Percentiles rank a stretch among this genome's conserved stretches.
Conservation (phyloP, 1,140 invertebrate genomes). For the Aphaenogaster rudis region DNA sequence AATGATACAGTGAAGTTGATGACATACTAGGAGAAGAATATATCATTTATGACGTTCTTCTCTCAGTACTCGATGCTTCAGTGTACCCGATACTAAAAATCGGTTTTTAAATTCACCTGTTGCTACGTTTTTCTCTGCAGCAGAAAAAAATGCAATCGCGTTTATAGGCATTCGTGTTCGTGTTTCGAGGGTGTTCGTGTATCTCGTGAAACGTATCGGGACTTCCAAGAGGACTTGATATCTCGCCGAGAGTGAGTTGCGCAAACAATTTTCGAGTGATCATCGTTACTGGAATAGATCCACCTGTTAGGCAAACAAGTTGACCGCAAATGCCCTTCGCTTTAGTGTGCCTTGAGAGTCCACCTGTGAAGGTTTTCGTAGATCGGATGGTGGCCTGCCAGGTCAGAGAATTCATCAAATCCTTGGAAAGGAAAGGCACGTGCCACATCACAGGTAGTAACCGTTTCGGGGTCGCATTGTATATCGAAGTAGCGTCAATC, state of each 20-base stretch:
- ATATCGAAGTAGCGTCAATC: conserved; percentile 40
- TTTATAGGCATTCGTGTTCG: conserved; percentile 10
- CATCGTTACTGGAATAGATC: conserved; percentile 61
- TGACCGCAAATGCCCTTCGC: conserved; percentile 68
- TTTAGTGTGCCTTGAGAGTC: conserved; percentile 57
- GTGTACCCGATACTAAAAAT: conserved; percentile 25
- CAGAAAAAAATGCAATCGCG: conserved; percentile 36
- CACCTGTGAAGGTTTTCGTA: conserved; percentile 70
- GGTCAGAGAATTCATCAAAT: conserved; percentile 65
- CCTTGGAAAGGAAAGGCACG: conserved; percentile 68
- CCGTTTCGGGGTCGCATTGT: conserved; percentile 69
- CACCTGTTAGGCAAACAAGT: conserved; percentile 74
- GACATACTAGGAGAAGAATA: neutral
- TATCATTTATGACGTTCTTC: conserved; percentile 28
- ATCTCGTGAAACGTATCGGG: conserved; percentile 37
- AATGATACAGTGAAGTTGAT: neutral
- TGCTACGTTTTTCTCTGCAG: conserved; percentile 38
- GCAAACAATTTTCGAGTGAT: conserved; percentile 69
- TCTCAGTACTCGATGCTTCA: neutral
- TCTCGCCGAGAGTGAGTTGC: conserved; percentile 48
- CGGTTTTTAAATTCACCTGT: conserved; percentile 58
- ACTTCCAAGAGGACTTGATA: conserved; percentile 38
- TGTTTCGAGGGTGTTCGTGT: conserved; percentile 9
- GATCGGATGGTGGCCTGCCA: conserved; percentile 19
- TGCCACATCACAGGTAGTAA: conserved; percentile 69